Evolutionary conservation across 2,888 invertebrate species (phyloP).

Genomic region (Nezara viridula): DNA sequence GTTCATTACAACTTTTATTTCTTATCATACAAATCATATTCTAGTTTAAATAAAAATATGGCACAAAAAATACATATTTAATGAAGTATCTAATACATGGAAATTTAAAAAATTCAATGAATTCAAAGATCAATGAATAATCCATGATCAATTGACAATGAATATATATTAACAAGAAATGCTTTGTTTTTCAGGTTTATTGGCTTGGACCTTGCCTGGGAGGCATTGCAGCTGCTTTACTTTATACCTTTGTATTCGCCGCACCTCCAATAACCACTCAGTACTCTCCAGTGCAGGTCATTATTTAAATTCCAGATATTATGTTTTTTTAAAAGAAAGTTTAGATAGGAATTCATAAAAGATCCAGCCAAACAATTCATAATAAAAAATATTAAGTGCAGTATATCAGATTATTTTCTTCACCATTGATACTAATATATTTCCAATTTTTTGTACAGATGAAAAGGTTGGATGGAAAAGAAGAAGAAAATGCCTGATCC

Average conservation of each 20-base stretch:
- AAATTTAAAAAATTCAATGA: too few species aligned
- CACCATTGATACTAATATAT: slow-evolving; percentile 62
- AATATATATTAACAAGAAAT: not conserved
- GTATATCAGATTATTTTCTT: not conserved
- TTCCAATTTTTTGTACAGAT: slow-evolving; percentile 68
- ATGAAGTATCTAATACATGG: too few species aligned
- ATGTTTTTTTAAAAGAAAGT: not conserved
- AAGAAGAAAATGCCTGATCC: slow-evolving; percentile 69
- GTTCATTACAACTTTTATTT: not conserved
- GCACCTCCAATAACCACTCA: slow-evolving; percentile 67
- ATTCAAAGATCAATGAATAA: not conserved
- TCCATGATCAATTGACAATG: not conserved
- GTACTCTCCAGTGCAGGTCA: slow-evolving; percentile 57
- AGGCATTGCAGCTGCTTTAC: slow-evolving; percentile 81
- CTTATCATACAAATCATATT: too few species aligned
- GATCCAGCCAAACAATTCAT: too few species aligned
- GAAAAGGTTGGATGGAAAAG: slow-evolving; percentile 69
- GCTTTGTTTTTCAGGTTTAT: slow-evolving; percentile 76
- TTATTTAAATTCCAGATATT: not conserved
- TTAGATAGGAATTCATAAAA: too few species aligned
- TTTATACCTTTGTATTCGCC: slow-evolving; percentile 76
- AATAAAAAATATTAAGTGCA: too few species aligned
- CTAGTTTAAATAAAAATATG: too few species aligned
- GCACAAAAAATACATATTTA: too few species aligned
- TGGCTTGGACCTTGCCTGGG: slow-evolving; percentile 91